Evolutionary conservation across 2,113 vertebrate species (phyloP).

Genomic region (Sander vitreus): DNA sequence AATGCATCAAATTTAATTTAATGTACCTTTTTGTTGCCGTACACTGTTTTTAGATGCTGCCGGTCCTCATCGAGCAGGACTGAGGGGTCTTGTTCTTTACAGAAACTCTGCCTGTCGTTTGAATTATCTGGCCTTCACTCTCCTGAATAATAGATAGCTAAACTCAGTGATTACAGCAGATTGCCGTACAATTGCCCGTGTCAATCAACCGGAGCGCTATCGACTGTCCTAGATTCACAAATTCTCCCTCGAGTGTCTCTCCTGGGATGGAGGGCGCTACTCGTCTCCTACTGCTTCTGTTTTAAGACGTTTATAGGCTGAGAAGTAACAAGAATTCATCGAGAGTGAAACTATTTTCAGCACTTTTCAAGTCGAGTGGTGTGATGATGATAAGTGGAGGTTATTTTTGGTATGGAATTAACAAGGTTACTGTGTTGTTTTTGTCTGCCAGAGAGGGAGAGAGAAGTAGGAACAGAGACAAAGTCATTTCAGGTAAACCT

Average conservation of each 20-base stretch:
- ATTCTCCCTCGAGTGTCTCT: constrained; percentile 50
- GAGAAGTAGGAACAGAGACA: background rate
- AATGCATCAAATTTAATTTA: background rate
- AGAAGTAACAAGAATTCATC: constrained; percentile 42
- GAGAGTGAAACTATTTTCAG: constrained; percentile 41
- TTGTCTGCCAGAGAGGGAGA: background rate
- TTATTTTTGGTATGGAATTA: constrained; percentile 39
- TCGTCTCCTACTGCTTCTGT: constrained; percentile 19
- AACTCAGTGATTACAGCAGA: constrained; percentile 52
- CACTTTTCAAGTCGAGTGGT: background rate
- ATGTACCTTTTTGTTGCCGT: background rate
- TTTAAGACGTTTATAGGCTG: constrained; percentile 51
- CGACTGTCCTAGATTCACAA: constrained; percentile 53
- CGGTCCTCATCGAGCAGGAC: background rate
- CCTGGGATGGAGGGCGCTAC: constrained; percentile 39
- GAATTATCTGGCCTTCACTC: background rate
- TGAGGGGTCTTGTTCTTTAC: background rate
- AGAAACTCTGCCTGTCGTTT: constrained; percentile 1
- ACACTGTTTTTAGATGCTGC: background rate
- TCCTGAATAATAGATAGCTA: constrained; percentile 40
- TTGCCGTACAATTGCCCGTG: constrained; percentile 42
- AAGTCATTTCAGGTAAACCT: constrained; percentile 32
- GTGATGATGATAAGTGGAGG: constrained; percentile 1
- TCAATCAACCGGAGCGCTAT: constrained; percentile 41
- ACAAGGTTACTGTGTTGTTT: constrained; percentile 24